Evolutionary conservation across 2,888 invertebrate genomes (phyloP).

Genomic region (Scaptomyza cyrtandrae): DNA sequence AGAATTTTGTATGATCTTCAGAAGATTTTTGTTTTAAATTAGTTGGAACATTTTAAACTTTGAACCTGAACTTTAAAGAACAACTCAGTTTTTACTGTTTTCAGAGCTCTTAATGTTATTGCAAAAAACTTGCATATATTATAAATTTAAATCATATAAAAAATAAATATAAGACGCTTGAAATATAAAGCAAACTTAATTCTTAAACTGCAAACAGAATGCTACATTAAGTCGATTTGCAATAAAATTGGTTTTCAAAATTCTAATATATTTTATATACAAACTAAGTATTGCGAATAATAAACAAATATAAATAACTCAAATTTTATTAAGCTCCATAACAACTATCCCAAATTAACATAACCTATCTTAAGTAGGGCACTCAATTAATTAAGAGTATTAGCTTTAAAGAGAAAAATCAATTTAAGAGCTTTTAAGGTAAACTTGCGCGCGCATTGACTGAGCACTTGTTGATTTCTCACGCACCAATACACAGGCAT

Average conservation of each 20-base stretch:
- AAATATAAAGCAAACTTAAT: neutral
- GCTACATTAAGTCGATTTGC: neutral
- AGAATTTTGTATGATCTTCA: slow-evolving; percentile 13
- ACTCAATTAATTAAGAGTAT: slow-evolving; percentile 31
- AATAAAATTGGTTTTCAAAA: neutral
- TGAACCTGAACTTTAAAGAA: too few relatives aligned
- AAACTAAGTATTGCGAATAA: too few relatives aligned
- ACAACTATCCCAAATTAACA: slow-evolving; percentile 1
- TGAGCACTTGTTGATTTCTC: slow-evolving; percentile 74
- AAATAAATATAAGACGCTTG: neutral
- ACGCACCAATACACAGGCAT: slow-evolving; percentile 20
- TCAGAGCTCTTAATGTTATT: too few relatives aligned
- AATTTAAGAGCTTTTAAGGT: slow-evolving; percentile 14
- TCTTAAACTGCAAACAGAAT: neutral
- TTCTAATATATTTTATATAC: too few relatives aligned
- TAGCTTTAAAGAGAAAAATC: slow-evolving; percentile 31
- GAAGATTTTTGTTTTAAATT: neutral
- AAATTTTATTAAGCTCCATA: neutral
- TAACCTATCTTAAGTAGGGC: slow-evolving; percentile 5
- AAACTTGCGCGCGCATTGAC: slow-evolving; percentile 62
- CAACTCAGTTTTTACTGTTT: too few relatives aligned
- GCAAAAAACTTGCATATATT: too few relatives aligned
- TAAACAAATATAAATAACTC: neutral
- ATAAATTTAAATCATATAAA: neutral
- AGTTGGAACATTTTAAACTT: too few relatives aligned